Base-by-base conservation (phyloP, 2,113 vertebrate genomes). In the Cettia cetti region DNA sequence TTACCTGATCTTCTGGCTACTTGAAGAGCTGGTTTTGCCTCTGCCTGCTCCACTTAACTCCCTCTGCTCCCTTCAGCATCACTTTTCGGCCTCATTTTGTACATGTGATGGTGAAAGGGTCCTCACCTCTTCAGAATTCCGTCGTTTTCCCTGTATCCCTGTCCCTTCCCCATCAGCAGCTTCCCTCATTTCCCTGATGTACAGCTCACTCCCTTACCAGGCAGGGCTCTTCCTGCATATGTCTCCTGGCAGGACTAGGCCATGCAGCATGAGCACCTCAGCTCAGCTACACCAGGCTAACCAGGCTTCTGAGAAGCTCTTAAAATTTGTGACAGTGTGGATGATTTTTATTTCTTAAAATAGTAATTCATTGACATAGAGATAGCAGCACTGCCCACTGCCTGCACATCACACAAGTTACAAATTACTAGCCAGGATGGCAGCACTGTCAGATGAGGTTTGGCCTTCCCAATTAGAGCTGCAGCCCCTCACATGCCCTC, bases 161-260 rank as follows among this genome's bases (percentile, higher is more conserved):
- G 39, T 52, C 35, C 47, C 44, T 65, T 76, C 20, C 69, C 57
- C 69, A 14, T 28, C 21, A 21, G 11, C 10, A 53, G 52, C 9
- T 74, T 24, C 64, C 59, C 4, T 0, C 13, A 2, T 21, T 54
- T 83, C 49, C 61, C 75, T 6, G 0, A 2, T 23, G 0, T 21
- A 16, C 44, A 31, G 28, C 65, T 37, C 35, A 2, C 13, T 54
- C 28, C 66, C 60, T 44, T 35, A 33, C 31, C 31, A 5, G n/a
- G 83, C 53, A 68, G 45, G 11, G 54, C 45, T 60, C 17, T 59
- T 20, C 37, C 45, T 37, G 37, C 11, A 0, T 3, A 1, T 31
- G 4, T 64, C 35, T 60, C 31, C 77, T 47, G 61, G 35, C 86
- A 80, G 80, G 66, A 28, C 42, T 27, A 15, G 60, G 26, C 45